phyloP scores from a whole-genome alignment of 2,888 invertebrate genomes.

The Halocaridina rubra region DNA sequence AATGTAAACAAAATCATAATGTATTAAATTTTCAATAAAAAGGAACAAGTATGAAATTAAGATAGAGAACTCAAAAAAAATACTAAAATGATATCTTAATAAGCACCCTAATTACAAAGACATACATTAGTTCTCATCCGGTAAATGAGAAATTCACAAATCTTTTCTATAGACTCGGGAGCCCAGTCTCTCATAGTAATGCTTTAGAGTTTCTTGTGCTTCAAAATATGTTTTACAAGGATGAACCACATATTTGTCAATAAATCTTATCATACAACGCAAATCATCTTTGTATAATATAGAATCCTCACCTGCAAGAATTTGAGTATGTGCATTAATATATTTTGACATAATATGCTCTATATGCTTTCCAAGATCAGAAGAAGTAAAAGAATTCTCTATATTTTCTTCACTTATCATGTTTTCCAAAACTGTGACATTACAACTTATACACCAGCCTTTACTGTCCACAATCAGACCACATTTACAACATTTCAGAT shows the following conservation, averaged over 20 bases:
- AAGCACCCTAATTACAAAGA: too few relatives aligned
- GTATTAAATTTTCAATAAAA: too few relatives aligned
- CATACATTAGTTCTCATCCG: too few relatives aligned
- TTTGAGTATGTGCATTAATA: constrained; percentile 21
- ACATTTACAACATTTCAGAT: constrained; percentile 37
- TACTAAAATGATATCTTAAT: too few relatives aligned
- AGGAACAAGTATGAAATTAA: too few relatives aligned
- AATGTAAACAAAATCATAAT: too few relatives aligned
- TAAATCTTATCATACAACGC: constrained; percentile 12
- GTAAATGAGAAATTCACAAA: too few relatives aligned
- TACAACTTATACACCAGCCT: constrained; percentile 28
- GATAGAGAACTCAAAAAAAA: too few relatives aligned
- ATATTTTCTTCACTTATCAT: background rate
- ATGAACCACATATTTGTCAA: constrained; percentile 33
- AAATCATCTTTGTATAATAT: background rate
- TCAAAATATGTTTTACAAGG: constrained; percentile 51
- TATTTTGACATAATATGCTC: background rate
- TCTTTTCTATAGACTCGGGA: constrained; percentile 3
- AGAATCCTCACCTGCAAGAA: constrained; percentile 27
- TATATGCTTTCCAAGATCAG: background rate
- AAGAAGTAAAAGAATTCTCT: background rate
- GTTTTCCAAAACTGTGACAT: background rate
- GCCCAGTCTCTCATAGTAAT: constrained; percentile 50
- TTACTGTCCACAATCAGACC: background rate
- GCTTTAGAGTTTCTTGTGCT: constrained; percentile 58